Percentiles rank a stretch among this genome's conserved stretches.
Conservation (phyloP, 1,140 invertebrate species). For the Drosophila sturtevanti region DNA sequence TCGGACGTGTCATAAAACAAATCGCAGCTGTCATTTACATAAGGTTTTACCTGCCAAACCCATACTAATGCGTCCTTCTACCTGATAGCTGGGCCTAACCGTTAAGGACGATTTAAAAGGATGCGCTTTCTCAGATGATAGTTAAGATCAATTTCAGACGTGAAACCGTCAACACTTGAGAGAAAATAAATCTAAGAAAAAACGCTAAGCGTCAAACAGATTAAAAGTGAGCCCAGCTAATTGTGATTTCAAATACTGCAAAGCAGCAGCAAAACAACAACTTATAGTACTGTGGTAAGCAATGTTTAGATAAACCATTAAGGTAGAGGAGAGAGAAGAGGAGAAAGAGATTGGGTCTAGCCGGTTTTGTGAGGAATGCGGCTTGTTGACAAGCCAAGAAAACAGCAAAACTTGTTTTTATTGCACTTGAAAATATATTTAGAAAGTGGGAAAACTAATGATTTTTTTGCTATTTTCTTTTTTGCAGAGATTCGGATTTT, state of each 20-base stretch:
- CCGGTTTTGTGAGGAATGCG: conserved; percentile 44
- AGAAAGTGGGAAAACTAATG: conserved; percentile 9
- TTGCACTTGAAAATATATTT: conserved; percentile 33
- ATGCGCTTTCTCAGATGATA: not conserved
- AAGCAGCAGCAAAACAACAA: conserved; percentile 20
- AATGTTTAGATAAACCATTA: not conserved
- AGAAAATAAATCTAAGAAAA: conserved; percentile 8
- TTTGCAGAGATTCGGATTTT: conserved; percentile 47
- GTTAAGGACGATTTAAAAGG: conserved; percentile 28
- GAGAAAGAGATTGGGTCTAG: not conserved
- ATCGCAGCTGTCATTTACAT: conserved; percentile 37
- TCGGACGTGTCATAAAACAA: conserved; percentile 32
- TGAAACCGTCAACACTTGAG: conserved; percentile 50
- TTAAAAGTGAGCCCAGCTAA: conserved; percentile 14
- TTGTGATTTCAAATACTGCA: conserved; percentile 50
- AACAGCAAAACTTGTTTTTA: conserved; percentile 48
- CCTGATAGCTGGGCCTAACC: conserved; percentile 4
- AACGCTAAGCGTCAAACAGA: conserved; percentile 54
- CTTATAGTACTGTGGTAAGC: conserved; percentile 55
- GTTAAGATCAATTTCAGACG: conserved; percentile 27
- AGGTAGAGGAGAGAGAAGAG: no score
- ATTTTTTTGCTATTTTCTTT: conserved; percentile 1
- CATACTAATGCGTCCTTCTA: conserved; percentile 11
- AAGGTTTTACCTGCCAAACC: conserved; percentile 17
- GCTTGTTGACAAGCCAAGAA: conserved; percentile 44